Evolutionary conservation across 2,797 vertebrate genomes (phyloP).

Genomic region (Acridotheres tristis): DNA sequence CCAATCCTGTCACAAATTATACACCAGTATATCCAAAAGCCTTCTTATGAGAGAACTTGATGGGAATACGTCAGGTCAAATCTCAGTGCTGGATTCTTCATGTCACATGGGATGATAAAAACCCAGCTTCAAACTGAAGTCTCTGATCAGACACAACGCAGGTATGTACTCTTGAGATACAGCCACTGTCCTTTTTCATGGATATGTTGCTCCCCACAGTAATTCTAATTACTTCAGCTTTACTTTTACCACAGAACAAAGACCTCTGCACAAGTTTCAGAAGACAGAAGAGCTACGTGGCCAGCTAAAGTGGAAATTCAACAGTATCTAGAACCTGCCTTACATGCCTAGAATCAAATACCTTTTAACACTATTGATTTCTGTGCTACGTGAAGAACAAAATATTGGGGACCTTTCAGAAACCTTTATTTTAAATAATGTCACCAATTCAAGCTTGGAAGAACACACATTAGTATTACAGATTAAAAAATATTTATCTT

Average conservation of each 20-base stretch:
- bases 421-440: not conserved
- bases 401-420: not conserved
- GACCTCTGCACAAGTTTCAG: not conserved
- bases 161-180: not conserved
- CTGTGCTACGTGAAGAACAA: not conserved
- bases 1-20: not conserved
- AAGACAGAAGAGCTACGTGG: not conserved
- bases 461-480: not conserved
- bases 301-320: not conserved
- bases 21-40: not conserved
- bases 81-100: not conserved
- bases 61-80: not conserved
- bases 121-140: not conserved
- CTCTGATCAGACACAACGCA: not conserved
- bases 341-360: not conserved
- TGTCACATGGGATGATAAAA: not conserved
- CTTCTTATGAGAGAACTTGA: not conserved
- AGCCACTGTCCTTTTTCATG: not conserved
- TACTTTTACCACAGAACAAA: not conserved
- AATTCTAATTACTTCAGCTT: not conserved
- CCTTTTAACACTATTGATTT: not conserved
- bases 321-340: not conserved
- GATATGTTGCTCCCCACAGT: not conserved
- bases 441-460: not conserved
- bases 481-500: not conserved